Conservation (phyloP, 2,797 vertebrate species). For the Darevskia nairensis region DNA sequence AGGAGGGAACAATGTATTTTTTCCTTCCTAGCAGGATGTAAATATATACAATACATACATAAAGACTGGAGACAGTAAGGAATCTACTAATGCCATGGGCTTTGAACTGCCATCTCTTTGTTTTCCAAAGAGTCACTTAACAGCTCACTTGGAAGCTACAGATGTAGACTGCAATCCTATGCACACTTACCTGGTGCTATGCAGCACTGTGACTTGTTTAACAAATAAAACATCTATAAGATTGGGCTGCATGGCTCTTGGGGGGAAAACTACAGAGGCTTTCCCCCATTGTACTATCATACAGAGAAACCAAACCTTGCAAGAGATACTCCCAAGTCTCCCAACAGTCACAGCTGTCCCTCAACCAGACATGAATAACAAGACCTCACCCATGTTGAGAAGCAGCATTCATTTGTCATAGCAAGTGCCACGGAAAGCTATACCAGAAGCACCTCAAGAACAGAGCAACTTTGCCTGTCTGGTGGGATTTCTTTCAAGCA, state of each 20-base stretch:
- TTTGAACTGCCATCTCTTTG: rapidly evolving
- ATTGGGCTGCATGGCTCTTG: not conserved
- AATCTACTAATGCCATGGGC: conserved; percentile 6
- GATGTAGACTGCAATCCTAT: not conserved
- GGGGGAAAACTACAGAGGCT: not conserved
- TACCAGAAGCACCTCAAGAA: conserved; percentile 26
- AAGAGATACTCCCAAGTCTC: conserved; percentile 25
- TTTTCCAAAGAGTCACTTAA: conserved; percentile 41
- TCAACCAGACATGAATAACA: conserved; percentile 4
- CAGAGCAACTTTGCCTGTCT: not conserved
- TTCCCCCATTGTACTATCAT: conserved; percentile 10
- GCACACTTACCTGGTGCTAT: not conserved
- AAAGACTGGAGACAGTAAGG: conserved; percentile 37
- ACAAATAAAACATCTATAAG: no score
- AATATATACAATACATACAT: not conserved
- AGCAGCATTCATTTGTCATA: not conserved
- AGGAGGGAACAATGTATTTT: not conserved
- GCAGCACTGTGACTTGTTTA: not conserved
- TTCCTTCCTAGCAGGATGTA: not conserved
- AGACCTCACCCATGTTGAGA: not conserved
- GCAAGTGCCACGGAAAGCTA: not conserved
- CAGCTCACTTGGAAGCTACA: conserved; percentile 34
- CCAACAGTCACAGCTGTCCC: conserved; percentile 27
- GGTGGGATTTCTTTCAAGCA: rapidly evolving
- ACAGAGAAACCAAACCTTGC: conserved; percentile 28